A percentile compares a stretch with the other conserved stretches of the same genome.
Conservation (phyloP, 1,140 invertebrate species). For the Brachionus sp. region DNA sequence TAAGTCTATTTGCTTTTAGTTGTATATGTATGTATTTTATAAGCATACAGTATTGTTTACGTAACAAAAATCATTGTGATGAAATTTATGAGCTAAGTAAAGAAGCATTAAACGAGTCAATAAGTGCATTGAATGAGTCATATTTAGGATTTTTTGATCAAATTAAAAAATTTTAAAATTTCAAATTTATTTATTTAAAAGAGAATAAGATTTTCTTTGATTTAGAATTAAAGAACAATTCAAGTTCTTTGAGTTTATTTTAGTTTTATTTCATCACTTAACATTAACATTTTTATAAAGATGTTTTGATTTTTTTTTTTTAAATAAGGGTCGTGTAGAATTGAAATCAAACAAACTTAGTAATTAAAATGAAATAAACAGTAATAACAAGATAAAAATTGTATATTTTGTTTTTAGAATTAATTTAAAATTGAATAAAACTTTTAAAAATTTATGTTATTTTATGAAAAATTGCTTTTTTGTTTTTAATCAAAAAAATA, state of each 20-base stretch:
- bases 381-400: background rate
- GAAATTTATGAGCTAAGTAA: constrained; percentile 32
- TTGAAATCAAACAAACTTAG: background rate
- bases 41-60: background rate
- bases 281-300: background rate
- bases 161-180: background rate
- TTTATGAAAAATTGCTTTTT: background rate
- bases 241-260: background rate
- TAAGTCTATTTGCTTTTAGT: background rate
- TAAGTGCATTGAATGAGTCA: constrained; percentile 1
- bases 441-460: background rate
- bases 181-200: background rate
- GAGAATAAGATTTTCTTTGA: background rate
- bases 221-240: background rate
- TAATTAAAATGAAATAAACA: background rate
- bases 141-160: background rate
- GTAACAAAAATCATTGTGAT: constrained; percentile 17
- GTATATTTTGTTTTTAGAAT: background rate
- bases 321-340: background rate
- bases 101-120: constrained; percentile 2
- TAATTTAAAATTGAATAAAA: background rate
- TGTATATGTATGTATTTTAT: constrained; percentile 31
- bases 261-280: background rate
- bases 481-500: too few relatives aligned
- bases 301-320: background rate